Percentiles rank a stretch among this genome's conserved stretches.
These are phyloP conservation scores for Scaptomyza cyrtandrae DNA, from an alignment of 2,888 invertebrate genomes.

Conservation along the genomic window DNA sequence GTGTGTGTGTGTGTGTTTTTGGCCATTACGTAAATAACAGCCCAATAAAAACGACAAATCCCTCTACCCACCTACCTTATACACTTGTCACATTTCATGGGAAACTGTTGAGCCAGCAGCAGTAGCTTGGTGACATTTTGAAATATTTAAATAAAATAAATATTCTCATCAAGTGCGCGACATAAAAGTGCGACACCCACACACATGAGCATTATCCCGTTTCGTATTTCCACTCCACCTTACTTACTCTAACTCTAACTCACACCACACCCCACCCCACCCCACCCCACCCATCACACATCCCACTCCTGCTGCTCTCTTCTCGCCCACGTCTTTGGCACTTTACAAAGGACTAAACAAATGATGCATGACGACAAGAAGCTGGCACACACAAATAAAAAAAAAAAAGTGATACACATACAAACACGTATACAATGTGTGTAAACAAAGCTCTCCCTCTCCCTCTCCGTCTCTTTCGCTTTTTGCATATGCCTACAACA, in stretches of 20 bases:
- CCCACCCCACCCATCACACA: not conserved
- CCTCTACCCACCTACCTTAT: no score
- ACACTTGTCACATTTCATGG: conserved; percentile 2
- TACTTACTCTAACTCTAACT: no score
- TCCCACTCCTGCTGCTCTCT: not conserved
- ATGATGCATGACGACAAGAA: conserved; percentile 73
- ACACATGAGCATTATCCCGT: conserved; percentile 33
- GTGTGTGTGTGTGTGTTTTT: not conserved
- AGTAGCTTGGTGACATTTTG: conserved; percentile 46
- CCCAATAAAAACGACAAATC: conserved; percentile 27
- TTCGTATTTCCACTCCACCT: not conserved
- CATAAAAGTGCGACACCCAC: conserved; percentile 64
- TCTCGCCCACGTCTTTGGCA: conserved; percentile 45
- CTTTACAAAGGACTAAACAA: conserved; percentile 74
- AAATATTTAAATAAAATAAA: conserved; percentile 75
- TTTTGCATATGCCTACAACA: conserved; percentile 47
- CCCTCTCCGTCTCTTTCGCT: not conserved
- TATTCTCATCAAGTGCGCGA: conserved; percentile 74
- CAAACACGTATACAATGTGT: conserved; percentile 16
- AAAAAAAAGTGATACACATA: conserved; percentile 12
- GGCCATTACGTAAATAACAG: conserved; percentile 52
- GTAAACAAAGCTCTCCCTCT: conserved; percentile 46
- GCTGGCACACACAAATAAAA: conserved; percentile 4
- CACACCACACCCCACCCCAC: not conserved
- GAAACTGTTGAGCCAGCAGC: conserved; percentile 38